These are phyloP conservation scores for Campylomormyrus numenius DNA, from an alignment of 2,113 vertebrate genomes.

Conservation along the genomic window DNA sequence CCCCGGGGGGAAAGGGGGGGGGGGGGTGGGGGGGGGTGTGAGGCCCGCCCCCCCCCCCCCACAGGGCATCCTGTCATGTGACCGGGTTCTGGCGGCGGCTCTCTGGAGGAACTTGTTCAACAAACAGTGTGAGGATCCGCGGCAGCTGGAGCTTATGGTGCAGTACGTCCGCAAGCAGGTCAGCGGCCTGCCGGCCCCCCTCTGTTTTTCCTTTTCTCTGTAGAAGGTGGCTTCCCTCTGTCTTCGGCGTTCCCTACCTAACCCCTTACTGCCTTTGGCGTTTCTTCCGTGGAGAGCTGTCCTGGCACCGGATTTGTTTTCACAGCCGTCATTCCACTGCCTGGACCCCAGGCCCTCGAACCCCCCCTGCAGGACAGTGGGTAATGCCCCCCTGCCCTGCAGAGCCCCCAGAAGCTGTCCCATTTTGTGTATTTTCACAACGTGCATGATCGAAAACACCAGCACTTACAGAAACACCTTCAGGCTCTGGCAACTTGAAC, in stretches of 20 bases:
- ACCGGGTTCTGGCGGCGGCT: conserved; percentile 79
- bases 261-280: not conserved
- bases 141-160: conserved; percentile 83
- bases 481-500: conserved; percentile 20
- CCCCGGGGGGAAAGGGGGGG: too few relatives aligned
- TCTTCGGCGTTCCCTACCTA: not conserved
- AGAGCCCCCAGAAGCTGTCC: not conserved
- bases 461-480: conserved; percentile 46
- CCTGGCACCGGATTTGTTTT: not conserved
- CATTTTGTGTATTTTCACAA: conserved; percentile 26
- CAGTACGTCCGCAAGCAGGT: conserved; percentile 98
- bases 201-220: not conserved
- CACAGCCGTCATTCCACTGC: not conserved
- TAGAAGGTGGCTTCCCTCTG: not conserved
- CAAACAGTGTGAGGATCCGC: conserved; percentile 79
- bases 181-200: not conserved
- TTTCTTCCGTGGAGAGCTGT: not conserved
- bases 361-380: not conserved
- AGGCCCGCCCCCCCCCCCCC: not conserved
- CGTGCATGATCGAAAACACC: conserved; percentile 40
- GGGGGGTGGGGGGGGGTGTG: too few relatives aligned
- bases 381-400: not conserved
- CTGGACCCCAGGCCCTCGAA: not conserved
- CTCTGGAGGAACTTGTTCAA: conserved; percentile 93
- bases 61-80: conserved; percentile 87